These are phyloP conservation scores for Tachina fera DNA, from an alignment of 2,888 invertebrate species.

Conservation along the genomic window DNA sequence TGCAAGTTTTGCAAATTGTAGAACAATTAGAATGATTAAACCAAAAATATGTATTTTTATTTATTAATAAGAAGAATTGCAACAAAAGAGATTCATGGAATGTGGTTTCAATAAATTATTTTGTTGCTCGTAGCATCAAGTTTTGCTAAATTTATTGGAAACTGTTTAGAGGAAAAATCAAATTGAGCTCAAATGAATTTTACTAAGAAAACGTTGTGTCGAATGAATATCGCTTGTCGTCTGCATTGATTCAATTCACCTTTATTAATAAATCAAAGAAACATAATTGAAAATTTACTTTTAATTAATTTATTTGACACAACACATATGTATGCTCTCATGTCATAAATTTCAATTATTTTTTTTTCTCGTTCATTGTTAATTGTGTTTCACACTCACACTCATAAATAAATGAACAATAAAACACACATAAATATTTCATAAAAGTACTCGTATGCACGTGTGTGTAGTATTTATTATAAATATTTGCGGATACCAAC, in stretches of 20 bases:
- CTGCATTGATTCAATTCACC: slow-evolving; percentile 14
- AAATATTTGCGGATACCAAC: background rate
- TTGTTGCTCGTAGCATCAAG: background rate
- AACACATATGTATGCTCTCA: slow-evolving; percentile 65
- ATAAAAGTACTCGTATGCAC: background rate
- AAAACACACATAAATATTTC: background rate
- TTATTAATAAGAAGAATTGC: no score
- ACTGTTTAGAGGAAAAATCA: background rate
- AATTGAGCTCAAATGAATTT: background rate
- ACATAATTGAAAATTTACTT: slow-evolving; percentile 65
- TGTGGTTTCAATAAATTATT: no score
- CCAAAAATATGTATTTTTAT: no score
- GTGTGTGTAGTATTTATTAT: background rate
- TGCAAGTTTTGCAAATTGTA: no score
- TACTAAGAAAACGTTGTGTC: background rate
- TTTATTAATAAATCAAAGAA: slow-evolving; percentile 63
- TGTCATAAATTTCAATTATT: slow-evolving; percentile 62
- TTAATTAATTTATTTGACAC: slow-evolving; percentile 71
- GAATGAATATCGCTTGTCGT: background rate
- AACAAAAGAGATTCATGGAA: no score
- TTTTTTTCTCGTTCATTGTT: slow-evolving; percentile 31
- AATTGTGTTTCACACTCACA: slow-evolving; percentile 64
- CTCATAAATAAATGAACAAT: slow-evolving; percentile 29
- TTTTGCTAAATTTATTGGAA: no score
- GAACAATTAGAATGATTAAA: no score